Evolutionary conservation across 1,140 invertebrate species (phyloP).

Genomic region (Orussus abietinus): DNA sequence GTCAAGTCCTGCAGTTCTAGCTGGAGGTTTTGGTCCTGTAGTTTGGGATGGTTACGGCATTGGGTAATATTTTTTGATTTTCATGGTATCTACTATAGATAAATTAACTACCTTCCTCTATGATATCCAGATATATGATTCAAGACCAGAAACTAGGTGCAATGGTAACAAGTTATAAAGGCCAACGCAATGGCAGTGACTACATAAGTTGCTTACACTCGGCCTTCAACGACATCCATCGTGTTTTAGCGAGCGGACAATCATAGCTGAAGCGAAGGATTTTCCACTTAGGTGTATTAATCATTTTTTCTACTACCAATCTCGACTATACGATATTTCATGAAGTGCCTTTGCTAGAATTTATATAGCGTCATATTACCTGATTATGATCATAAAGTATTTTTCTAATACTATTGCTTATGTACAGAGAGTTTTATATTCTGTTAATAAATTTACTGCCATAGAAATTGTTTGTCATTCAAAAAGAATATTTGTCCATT

Average conservation of each 20-base stretch:
- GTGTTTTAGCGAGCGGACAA: conserved; percentile 40
- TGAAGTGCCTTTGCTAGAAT: conserved; percentile 2
- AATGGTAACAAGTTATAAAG: conserved; percentile 73
- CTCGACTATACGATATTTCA: conserved; percentile 1
- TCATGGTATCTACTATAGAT: conserved; percentile 17
- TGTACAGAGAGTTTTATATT: conserved; percentile 7
- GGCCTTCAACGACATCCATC: conserved; percentile 64
- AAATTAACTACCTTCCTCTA: conserved; percentile 10
- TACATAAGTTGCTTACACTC: conserved; percentile 68
- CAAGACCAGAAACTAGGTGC: conserved; percentile 72
- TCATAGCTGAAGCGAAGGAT: background rate
- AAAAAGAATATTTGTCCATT: conserved; percentile 4
- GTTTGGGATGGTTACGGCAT: conserved; percentile 87
- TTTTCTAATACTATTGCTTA: background rate
- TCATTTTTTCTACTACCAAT: conserved; percentile 3
- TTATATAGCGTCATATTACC: conserved; percentile 1
- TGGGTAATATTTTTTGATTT: too few relatives aligned
- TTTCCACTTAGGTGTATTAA: conserved; percentile 2
- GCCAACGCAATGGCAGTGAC: conserved; percentile 63
- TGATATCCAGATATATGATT: conserved; percentile 63
- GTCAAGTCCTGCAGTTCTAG: conserved; percentile 78
- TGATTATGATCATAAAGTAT: background rate
- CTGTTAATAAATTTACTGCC: conserved; percentile 1
- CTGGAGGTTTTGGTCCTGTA: conserved; percentile 93
- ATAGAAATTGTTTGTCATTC: conserved; percentile 8